Evolutionary conservation across 2,113 vertebrate genomes (phyloP).

Genomic region (Pitta sordida): DNA sequence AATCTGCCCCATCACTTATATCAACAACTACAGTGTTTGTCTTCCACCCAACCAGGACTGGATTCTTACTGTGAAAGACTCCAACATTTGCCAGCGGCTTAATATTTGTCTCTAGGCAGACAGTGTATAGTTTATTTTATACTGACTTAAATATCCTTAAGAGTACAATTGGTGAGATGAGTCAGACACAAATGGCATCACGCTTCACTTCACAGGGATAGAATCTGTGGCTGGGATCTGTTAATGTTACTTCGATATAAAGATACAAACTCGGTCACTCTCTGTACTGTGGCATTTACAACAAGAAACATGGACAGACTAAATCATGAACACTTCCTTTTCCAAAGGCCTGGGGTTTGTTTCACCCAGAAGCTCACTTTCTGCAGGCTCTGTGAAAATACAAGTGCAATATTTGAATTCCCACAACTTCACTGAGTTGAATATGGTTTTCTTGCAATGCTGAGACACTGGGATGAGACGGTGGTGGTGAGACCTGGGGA

Average conservation of each 20-base stretch:
- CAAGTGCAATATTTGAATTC: neutral
- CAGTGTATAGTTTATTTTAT: neutral
- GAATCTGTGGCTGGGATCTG: neutral
- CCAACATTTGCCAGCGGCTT: neutral
- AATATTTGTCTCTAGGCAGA: neutral
- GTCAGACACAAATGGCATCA: neutral
- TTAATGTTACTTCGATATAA: neutral
- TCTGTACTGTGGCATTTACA: neutral
- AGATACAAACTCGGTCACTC: accelerated
- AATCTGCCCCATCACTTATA: neutral
- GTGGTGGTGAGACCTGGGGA: neutral
- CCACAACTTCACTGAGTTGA: neutral
- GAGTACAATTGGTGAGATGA: neutral
- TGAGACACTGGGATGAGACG: neutral
- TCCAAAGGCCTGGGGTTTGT: neutral
- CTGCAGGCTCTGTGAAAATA: neutral
- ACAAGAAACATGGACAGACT: accelerated
- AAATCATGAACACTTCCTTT: accelerated
- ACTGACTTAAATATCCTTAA: neutral
- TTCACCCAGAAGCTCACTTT: neutral
- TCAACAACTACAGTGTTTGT: neutral
- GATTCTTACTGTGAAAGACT: neutral
- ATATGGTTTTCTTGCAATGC: neutral
- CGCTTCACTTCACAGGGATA: neutral
- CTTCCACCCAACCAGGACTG: neutral